A percentile compares a stretch with the other conserved stretches of the same genome.
Conservation (phyloP, 2,113 vertebrate species). For the Malurus melanocephalus region DNA sequence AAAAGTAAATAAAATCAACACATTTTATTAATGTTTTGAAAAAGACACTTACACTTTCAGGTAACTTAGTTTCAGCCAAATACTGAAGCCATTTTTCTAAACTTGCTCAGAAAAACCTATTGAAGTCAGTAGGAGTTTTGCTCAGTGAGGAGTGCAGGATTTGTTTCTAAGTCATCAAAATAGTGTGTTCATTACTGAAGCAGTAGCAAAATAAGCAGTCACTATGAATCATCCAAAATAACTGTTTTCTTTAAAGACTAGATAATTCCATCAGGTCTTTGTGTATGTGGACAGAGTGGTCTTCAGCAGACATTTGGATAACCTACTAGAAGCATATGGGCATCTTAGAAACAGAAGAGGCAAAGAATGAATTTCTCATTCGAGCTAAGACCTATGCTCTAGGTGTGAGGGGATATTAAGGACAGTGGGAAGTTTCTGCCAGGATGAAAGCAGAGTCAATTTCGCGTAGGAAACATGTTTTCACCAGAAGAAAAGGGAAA, state of each 20-base stretch:
- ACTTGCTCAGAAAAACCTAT: neutral
- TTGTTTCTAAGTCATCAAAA: slow-evolving; percentile 44
- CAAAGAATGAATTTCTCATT: neutral
- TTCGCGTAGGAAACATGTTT: slow-evolving; percentile 42
- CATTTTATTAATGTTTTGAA: neutral
- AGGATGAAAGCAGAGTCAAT: neutral
- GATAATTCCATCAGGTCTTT: slow-evolving; percentile 37
- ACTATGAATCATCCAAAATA: slow-evolving; percentile 48
- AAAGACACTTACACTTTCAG: neutral
- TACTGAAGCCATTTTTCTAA: neutral
- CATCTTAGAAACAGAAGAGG: neutral
- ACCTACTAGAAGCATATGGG: neutral
- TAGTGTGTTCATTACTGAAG: slow-evolving; percentile 56
- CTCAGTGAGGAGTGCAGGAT: neutral
- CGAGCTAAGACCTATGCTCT: neutral
- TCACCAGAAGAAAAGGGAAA: slow-evolving; percentile 16
- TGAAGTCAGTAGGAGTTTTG: slow-evolving; percentile 18
- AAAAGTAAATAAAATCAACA: slow-evolving; percentile 17
- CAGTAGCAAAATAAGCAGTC: slow-evolving; percentile 42
- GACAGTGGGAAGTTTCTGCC: slow-evolving; percentile 9
- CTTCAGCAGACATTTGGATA: slow-evolving; percentile 11
- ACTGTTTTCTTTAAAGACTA: slow-evolving; percentile 53
- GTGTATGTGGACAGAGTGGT: neutral
- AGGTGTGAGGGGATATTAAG: neutral
- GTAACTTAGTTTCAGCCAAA: neutral